Base-by-base conservation (phyloP, 1,140 invertebrate species). In the Hylaeus anthracinus region DNA sequence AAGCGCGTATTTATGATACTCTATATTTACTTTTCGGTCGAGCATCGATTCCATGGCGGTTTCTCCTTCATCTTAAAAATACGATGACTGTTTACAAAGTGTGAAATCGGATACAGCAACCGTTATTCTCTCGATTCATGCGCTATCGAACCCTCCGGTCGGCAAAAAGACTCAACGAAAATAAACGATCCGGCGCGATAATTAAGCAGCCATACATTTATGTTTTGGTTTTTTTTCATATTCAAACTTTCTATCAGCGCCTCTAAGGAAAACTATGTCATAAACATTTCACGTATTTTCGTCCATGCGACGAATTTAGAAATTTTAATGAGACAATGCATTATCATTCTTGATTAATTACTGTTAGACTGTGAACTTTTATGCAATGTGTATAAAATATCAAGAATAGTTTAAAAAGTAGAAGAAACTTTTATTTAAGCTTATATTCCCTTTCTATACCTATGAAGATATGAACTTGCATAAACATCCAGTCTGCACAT, bases 51-150 rank as follows among this genome's bases (percentile, higher is more conserved):
- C 3, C 6, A 48, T 48, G 9, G 64, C 26, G 1, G 41, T 60
- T 60, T 53, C 45, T 75, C n/a, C 79, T 64, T 69, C n/a, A 10
- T 67, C 67, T 10, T 56, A 80, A 67, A 75, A 80, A 75, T 61
- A 80, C 64, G 72, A 75, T 64, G 56, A 66, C 45, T 80, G 63
- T 80, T 80, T 80, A 80, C 79, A 75, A 53, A 45, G 64, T 4
- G 12, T 67, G 72, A 58, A 80, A 75, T 14, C 2, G 1, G 14
- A 75, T 53, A 67, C 72, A 5, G 41, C 14, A 37, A 43, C n/a
- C 51, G 77, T 75, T 80, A 67, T 75, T 75, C 61, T 67, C 64
- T 69, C 15, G 14, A 6, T 15, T 80, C 43, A 60, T 43, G 12
- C 4, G 43, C 8, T 37, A 12, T 48, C 43, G 8, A 15, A 53